A percentile compares a stretch with the other conserved stretches of the same genome.
Evolutionary conservation across 2,888 invertebrate genomes (phyloP).

Genomic region (Agonopterix heracliana): DNA sequence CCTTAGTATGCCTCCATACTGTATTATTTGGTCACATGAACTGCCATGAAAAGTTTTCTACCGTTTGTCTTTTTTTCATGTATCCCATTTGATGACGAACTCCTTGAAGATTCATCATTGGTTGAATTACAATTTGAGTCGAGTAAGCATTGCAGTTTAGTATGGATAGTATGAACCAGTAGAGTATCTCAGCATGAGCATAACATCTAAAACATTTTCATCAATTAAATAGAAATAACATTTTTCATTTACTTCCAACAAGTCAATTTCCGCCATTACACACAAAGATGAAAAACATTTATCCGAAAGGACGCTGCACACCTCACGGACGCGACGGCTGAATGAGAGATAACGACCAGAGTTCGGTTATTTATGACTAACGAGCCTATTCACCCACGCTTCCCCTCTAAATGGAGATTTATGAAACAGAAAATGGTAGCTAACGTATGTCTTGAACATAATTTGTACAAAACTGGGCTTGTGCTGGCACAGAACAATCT

Average conservation of each 20-base stretch:
- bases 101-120: too few species aligned
- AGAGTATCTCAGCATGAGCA: too few species aligned
- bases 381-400: conserved; percentile 67
- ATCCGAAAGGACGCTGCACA: conserved; percentile 24
- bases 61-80: too few species aligned
- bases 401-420: conserved; percentile 66
- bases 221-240: not conserved
- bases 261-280: conserved; percentile 8
- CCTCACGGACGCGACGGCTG: conserved; percentile 40
- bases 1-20: too few species aligned
- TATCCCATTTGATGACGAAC: too few species aligned
- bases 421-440: conserved; percentile 68
- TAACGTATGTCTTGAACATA: conserved; percentile 57
- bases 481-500: conserved; percentile 11
- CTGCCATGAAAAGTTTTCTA: too few species aligned
- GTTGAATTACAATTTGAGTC: too few species aligned
- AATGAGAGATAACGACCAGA: conserved; percentile 69
- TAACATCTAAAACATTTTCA: not conserved
- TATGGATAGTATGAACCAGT: too few species aligned
- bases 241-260: not conserved
- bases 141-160: too few species aligned
- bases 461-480: conserved; percentile 31
- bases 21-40: too few species aligned
- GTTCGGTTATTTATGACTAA: conserved; percentile 73
- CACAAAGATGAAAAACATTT: conserved; percentile 22